These are phyloP conservation scores for Netelia melanura DNA, from an alignment of 2,888 invertebrate species.

Conservation along the genomic window DNA sequence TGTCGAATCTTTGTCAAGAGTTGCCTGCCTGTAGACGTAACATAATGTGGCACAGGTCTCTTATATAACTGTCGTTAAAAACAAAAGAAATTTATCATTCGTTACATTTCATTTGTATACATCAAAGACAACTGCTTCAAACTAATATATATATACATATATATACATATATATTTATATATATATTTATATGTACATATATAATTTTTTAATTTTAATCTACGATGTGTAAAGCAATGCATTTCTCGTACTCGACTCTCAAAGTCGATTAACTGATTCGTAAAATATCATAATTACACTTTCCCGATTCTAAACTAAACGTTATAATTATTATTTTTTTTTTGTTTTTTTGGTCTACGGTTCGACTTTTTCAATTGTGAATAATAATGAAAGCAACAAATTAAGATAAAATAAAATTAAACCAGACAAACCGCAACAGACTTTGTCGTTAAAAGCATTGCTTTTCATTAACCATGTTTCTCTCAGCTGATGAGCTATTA, in stretches of 20 bases:
- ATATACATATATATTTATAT: slow-evolving; percentile 26
- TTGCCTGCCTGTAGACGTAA: slow-evolving; percentile 66
- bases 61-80: slow-evolving; percentile 55
- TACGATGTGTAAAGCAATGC: slow-evolving; percentile 69
- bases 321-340: background rate
- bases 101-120: slow-evolving; percentile 71
- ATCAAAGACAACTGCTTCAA: slow-evolving; percentile 77
- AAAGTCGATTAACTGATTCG: slow-evolving; percentile 9
- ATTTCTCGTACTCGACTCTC: slow-evolving; percentile 33
- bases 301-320: slow-evolving; percentile 5
- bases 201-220: slow-evolving; percentile 44
- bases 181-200: slow-evolving; percentile 15
- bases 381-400: slow-evolving; percentile 15
- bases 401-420: background rate
- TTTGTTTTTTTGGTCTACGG: background rate
- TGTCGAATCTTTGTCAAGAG: slow-evolving; percentile 40
- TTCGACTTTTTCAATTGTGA: slow-evolving; percentile 23
- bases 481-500: slow-evolving; percentile 81
- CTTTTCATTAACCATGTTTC: slow-evolving; percentile 81
- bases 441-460: slow-evolving; percentile 73
- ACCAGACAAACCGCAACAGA: background rate
- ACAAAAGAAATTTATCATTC: slow-evolving; percentile 47
- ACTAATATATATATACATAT: slow-evolving; percentile 75
- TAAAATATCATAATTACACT: background rate
- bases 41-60: slow-evolving; percentile 73